Percentiles rank a stretch among this genome's conserved stretches.
These are phyloP conservation scores for Eriosoma lanigerum DNA, from an alignment of 1,140 invertebrate species.

Conservation along the genomic window DNA sequence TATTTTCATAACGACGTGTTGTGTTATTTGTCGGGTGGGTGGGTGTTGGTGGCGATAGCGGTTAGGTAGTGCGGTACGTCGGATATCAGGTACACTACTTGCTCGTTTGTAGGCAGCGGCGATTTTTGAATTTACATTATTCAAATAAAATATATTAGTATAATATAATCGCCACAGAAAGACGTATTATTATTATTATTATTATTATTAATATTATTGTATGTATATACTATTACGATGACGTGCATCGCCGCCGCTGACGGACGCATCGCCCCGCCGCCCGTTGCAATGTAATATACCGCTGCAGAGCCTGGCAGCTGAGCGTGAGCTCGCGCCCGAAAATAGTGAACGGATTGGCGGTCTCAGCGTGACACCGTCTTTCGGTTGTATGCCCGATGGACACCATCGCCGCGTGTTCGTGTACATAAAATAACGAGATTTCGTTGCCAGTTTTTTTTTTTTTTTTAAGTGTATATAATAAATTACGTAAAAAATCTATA, in stretches of 20 bases:
- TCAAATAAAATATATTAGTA: slow-evolving; percentile 18
- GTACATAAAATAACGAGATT: slow-evolving; percentile 20
- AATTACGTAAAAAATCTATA: slow-evolving; percentile 39
- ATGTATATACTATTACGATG: slow-evolving; percentile 7
- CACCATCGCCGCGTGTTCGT: background rate
- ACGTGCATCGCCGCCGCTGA: background rate
- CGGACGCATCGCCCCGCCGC: background rate
- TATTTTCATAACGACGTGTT: slow-evolving; percentile 36
- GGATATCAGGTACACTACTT: no score
- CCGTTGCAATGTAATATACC: background rate
- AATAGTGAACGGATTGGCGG: background rate
- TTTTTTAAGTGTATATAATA: slow-evolving; percentile 16
- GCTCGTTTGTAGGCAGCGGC: background rate
- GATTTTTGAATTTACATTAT: slow-evolving; percentile 38
- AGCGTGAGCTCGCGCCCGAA: background rate
- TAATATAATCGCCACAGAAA: no score
- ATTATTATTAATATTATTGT: background rate
- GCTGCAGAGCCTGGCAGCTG: background rate
- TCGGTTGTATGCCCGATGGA: background rate
- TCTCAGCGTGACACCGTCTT: slow-evolving; percentile 17
- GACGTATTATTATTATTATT: no score
- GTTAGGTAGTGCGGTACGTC: background rate
- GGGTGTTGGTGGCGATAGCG: background rate
- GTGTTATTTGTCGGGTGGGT: background rate
- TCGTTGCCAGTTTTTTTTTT: background rate